Conservation (phyloP, 2,113 vertebrate species). For the Silurus meridionalis region DNA sequence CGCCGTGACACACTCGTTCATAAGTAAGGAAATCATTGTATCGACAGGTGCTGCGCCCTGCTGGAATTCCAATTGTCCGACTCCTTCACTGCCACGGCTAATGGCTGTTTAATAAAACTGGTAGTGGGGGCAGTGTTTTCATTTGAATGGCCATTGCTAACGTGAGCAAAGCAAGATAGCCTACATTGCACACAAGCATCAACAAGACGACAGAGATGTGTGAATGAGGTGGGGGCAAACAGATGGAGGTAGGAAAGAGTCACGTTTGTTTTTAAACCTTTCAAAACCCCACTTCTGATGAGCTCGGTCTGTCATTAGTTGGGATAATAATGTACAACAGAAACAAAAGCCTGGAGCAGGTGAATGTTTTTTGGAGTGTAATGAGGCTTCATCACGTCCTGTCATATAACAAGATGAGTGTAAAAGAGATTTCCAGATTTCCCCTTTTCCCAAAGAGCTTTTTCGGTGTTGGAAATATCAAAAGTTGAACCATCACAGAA, state of each 20-base stretch:
- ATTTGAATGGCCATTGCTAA: constrained; percentile 47
- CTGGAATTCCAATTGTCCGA: constrained; percentile 49
- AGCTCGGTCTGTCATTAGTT: background rate
- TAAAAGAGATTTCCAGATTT: background rate
- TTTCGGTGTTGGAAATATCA: background rate
- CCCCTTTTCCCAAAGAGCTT: background rate
- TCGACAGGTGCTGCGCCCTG: constrained; percentile 47
- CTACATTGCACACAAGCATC: constrained; percentile 7
- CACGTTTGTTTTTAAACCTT: constrained; percentile 34
- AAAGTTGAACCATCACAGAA: background rate
- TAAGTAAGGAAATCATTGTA: constrained; percentile 55
- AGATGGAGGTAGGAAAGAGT: constrained; percentile 1
- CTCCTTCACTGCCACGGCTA: constrained; percentile 35
- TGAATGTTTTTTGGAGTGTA: constrained; percentile 10
- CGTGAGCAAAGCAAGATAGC: constrained; percentile 18
- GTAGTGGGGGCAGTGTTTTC: constrained; percentile 42
- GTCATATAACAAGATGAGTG: background rate
- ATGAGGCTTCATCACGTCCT: background rate
- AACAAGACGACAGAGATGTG: constrained; percentile 19
- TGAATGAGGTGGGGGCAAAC: constrained; percentile 14
- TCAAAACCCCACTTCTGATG: background rate
- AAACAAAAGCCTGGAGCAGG: background rate
- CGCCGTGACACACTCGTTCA: constrained; percentile 44
- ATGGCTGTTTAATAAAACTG: constrained; percentile 54
- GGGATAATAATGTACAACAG: constrained; percentile 6